phyloP scores from a whole-genome alignment of 2,113 vertebrate genomes.

The Semnornis frantzii region DNA sequence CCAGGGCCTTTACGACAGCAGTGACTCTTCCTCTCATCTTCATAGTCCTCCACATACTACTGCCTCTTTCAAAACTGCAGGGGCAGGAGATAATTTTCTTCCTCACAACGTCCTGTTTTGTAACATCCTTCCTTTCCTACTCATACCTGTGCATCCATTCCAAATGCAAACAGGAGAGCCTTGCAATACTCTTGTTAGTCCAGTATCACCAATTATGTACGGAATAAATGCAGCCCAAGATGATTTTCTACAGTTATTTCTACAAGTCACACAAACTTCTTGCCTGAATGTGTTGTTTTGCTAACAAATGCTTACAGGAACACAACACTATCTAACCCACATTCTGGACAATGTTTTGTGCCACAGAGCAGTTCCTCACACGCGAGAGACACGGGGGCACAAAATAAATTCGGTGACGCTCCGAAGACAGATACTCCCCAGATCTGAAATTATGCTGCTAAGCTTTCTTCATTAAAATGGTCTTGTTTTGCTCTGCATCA shows the following conservation, averaged over 20 bases:
- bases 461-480: not conserved
- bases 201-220: not conserved
- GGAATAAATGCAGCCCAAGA: not conserved
- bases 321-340: not conserved
- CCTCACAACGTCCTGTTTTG: conserved; percentile 22
- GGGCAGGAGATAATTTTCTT: conserved; percentile 1
- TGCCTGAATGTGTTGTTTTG: not conserved
- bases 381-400: not conserved
- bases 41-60: not conserved
- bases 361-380: not conserved
- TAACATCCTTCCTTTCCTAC: conserved; percentile 45
- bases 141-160: not conserved
- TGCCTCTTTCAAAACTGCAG: conserved; percentile 10
- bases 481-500: not conserved
- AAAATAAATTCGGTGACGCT: not conserved
- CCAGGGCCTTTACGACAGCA: not conserved
- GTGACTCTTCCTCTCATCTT: not conserved
- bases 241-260: not conserved
- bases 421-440: not conserved
- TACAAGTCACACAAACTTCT: not conserved
- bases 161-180: not conserved
- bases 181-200: not conserved
- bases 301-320: not conserved
- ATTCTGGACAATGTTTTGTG: rapidly evolving
- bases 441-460: not conserved